A percentile compares a stretch with the other conserved stretches of the same genome.
phyloP scores from a whole-genome alignment of 2,888 invertebrate genomes.

The Trimorus sp. region DNA sequence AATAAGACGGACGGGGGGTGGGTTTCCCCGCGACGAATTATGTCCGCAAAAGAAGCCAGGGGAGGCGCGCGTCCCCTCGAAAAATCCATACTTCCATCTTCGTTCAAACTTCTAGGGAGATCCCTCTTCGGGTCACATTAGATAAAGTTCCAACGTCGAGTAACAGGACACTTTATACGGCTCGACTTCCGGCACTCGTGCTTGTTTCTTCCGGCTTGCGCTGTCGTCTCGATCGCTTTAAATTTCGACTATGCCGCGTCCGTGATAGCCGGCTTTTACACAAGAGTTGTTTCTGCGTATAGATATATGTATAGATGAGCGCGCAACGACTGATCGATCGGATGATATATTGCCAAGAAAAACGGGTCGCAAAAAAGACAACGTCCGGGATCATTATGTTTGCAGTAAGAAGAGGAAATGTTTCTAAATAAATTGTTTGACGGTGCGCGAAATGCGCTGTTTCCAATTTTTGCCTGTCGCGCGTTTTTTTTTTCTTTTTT shows the following conservation, averaged over 20 bases:
- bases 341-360: conserved; percentile 28
- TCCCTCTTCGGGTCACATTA: conserved; percentile 59
- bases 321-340: conserved; percentile 28
- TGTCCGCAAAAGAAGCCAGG: conserved; percentile 36
- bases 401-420: too few relatives aligned
- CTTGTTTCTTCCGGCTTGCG: conserved; percentile 41
- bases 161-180: conserved; percentile 66
- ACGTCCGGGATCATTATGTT: neutral
- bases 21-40: conserved; percentile 37
- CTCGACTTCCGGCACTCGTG: conserved; percentile 54
- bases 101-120: conserved; percentile 40
- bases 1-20: conserved; percentile 26
- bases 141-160: conserved; percentile 65
- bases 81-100: conserved; percentile 47
- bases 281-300: conserved; percentile 29
- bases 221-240: conserved; percentile 49
- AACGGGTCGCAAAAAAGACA: conserved; percentile 16
- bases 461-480: too few relatives aligned
- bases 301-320: neutral
- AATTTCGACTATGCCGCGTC: conserved; percentile 36
- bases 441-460: too few relatives aligned
- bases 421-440: too few relatives aligned
- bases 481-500: too few relatives aligned
- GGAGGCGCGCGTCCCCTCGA: conserved; percentile 16
- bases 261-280: conserved; percentile 33